Evolutionary conservation across 2,888 invertebrate species (phyloP), one percentile per base, ranked within the genome.

Genomic region (Buathra laborator): DNA sequence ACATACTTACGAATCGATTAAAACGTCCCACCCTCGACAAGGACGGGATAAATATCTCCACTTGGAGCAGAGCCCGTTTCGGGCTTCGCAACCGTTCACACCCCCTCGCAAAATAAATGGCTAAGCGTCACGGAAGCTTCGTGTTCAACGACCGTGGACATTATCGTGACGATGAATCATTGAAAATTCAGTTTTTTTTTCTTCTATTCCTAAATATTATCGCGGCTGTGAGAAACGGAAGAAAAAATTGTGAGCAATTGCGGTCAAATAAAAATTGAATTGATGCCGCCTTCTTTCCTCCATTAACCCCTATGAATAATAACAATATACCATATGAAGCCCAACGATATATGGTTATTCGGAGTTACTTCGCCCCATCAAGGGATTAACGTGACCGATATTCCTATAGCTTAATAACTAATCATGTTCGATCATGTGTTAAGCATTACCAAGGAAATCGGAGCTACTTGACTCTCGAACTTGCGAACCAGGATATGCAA

Each of bases 131-230:
- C 90, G 91, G 87, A 89, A 87, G 86, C 87, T 85, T 77, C 86
- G 80, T 87, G 88, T 88, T 89, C 89, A 90, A 90, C 88, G 86
- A 87, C 85, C 85, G 83, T 86, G 88, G 87, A 89, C 89, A 89
- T 90, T 91, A 90, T 87, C 89, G 88, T 67, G 82, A 87, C 87
- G 86, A 91, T 91, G 91, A 91, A 91, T 91, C 90, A 90, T 91
- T 90, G 88, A 87, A 88, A 88, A 90, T 90, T 90, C 88, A 88
- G 88, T 89, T 88, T 89, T 5, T 24, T 24, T 10, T 14, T 14
- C 5, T 5, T 3, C 12, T 3, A 9, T 59, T 12, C 4, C 48
- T 48, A 10, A n/a, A 12, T 24, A 12, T 29, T 29, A 77, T 16
- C 32, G 14, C 24, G 19, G 46, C 14, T 9, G 29, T 24, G 59